A percentile compares a stretch with the other conserved stretches of the same genome.
Conservation (phyloP, 2,113 vertebrate species). For the Tenrec ecaudatus region DNA sequence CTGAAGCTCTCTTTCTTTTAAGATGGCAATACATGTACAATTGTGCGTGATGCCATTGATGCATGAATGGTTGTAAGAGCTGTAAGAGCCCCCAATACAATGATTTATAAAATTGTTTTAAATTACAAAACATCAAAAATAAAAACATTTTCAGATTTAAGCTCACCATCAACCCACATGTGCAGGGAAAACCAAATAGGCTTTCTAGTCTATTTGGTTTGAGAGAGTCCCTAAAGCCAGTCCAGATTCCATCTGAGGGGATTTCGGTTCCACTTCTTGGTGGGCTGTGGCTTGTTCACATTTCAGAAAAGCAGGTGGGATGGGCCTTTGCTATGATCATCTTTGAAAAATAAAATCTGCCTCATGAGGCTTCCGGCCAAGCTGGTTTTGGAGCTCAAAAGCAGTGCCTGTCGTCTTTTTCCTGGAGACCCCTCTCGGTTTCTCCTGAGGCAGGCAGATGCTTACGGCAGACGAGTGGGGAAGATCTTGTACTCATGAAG, state of each 20-base stretch:
- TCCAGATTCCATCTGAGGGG: not conserved
- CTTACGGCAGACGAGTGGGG: not conserved
- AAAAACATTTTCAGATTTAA: too few species aligned
- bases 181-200: not conserved
- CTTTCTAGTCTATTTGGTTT: not conserved
- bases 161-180: too few species aligned
- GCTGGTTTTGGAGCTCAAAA: slow-evolving; percentile 65
- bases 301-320: not conserved
- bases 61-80: too few species aligned
- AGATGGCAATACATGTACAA: too few species aligned
- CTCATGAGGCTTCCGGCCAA: slow-evolving; percentile 35
- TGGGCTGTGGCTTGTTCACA: not conserved
- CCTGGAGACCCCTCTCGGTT: slow-evolving; percentile 60
- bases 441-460: not conserved
- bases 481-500: slow-evolving; percentile 15
- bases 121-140: too few species aligned
- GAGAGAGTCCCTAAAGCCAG: not conserved
- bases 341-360: slow-evolving; percentile 37
- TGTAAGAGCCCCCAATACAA: too few species aligned
- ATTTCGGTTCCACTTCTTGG: not conserved
- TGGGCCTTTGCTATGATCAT: not conserved
- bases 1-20: not conserved
- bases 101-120: too few species aligned
- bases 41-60: too few species aligned
- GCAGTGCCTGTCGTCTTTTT: slow-evolving; percentile 41